Evolutionary conservation across 37 sponge, comb jelly and placozoan genomes (phyloP).

Genomic region (Chondrosia reniformis): DNA sequence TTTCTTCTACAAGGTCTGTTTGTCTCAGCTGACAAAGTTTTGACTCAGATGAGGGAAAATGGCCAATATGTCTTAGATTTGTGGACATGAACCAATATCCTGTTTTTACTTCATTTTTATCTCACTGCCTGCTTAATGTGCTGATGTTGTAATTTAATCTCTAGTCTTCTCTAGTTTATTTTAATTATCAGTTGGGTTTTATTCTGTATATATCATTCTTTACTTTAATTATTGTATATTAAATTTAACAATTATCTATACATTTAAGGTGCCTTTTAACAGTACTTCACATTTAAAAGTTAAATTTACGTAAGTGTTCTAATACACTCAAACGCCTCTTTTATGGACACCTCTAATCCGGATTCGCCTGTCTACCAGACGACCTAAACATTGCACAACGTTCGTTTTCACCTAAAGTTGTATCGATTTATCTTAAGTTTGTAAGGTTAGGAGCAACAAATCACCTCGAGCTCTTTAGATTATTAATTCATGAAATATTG

Average conservation of each 20-base stretch:
- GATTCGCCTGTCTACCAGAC: too few relatives aligned
- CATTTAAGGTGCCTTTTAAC: too few relatives aligned
- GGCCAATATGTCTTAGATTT: slow-evolving; percentile 42
- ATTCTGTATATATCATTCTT: background rate
- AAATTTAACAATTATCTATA: background rate
- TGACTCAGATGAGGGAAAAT: slow-evolving; percentile 26
- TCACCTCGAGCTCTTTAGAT: too few relatives aligned
- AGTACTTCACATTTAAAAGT: too few relatives aligned
- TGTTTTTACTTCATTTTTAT: background rate
- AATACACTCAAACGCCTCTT: too few relatives aligned
- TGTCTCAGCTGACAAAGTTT: slow-evolving; percentile 24
- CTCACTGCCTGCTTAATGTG: background rate
- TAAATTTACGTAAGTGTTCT: too few relatives aligned
- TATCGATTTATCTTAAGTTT: too few relatives aligned
- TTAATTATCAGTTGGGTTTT: background rate
- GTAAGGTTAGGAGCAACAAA: too few relatives aligned
- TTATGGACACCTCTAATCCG: too few relatives aligned
- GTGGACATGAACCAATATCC: slow-evolving; percentile 15
- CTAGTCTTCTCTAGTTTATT: background rate
- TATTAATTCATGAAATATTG: too few relatives aligned
- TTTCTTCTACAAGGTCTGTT: background rate
- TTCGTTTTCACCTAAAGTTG: too few relatives aligned
- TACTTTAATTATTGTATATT: background rate
- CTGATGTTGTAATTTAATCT: background rate
- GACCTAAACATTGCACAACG: too few relatives aligned